phyloP scores from a whole-genome alignment of 2,888 invertebrate species.

The Sthenelais limicola region DNA sequence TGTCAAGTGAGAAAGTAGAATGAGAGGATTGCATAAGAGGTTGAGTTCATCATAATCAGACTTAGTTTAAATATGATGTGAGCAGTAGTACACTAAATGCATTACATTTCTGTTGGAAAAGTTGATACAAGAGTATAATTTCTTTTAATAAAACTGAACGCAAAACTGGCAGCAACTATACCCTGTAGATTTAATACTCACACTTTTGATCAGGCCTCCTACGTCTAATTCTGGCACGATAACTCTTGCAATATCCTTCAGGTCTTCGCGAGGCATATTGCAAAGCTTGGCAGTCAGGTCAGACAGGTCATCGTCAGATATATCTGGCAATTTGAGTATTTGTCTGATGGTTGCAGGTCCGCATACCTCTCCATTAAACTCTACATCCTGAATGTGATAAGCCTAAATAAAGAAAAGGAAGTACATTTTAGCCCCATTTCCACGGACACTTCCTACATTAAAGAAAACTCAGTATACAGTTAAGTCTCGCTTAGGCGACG shows the following conservation, averaged over 20 bases:
- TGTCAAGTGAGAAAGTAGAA: neutral
- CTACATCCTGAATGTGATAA: constrained; percentile 4
- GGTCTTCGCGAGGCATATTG: neutral
- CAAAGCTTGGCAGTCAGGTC: neutral
- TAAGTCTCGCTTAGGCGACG: too few species aligned
- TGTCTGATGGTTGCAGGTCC: neutral
- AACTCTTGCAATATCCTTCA: neutral
- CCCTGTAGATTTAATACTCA: neutral
- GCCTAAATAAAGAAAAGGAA: neutral
- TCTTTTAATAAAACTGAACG: too few species aligned
- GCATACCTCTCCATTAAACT: constrained; percentile 2
- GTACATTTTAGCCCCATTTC: too few species aligned
- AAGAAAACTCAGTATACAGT: too few species aligned
- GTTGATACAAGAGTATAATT: too few species aligned
- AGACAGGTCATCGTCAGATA: neutral
- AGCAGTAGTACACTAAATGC: too few species aligned
- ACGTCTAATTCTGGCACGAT: constrained; percentile 3
- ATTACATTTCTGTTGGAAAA: too few species aligned
- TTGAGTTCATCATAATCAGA: too few species aligned
- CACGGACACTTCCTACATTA: too few species aligned
- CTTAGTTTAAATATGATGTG: too few species aligned
- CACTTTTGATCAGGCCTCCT: constrained; percentile 4
- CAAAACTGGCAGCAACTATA: too few species aligned
- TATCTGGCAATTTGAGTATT: neutral
- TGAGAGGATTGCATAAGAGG: too few species aligned